These are phyloP conservation scores for Eleginops maclovinus DNA, from an alignment of 2,113 vertebrate genomes.

Conservation along the genomic window DNA sequence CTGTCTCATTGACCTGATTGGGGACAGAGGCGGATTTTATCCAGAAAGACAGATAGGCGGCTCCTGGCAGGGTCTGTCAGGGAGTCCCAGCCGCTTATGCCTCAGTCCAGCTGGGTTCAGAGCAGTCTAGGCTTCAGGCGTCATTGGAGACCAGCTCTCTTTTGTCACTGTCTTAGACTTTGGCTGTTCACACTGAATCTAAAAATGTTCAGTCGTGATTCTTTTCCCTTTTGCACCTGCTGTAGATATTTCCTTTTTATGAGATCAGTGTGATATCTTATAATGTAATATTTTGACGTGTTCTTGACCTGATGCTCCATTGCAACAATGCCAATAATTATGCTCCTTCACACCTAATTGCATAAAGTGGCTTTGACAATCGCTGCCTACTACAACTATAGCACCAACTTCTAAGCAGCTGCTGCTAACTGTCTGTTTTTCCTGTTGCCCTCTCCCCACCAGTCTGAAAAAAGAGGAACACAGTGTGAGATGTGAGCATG, in stretches of 20 bases:
- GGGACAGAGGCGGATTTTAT: slow-evolving; percentile 24
- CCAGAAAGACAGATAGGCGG: slow-evolving; percentile 6
- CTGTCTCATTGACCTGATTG: slow-evolving; percentile 41
- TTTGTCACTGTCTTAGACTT: slow-evolving; percentile 14
- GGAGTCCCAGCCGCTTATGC: background rate
- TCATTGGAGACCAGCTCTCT: slow-evolving; percentile 15
- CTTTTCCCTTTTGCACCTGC: background rate
- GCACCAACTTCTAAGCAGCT: background rate
- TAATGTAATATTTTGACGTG: background rate
- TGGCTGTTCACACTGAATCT: background rate
- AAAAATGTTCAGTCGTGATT: background rate
- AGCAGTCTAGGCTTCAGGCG: slow-evolving; percentile 1
- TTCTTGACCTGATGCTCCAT: background rate
- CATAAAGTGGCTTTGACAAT: background rate
- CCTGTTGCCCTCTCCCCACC: too few species aligned
- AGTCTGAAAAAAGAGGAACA: background rate
- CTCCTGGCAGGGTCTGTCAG: slow-evolving; percentile 12
- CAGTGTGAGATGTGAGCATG: background rate
- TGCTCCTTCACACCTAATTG: background rate
- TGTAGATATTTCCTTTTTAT: background rate
- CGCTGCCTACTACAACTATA: background rate
- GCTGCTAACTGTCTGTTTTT: background rate
- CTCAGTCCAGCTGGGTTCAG: slow-evolving; percentile 43
- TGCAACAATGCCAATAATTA: background rate
- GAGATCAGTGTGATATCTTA: background rate